These are phyloP conservation scores for Microplitis manilae DNA, from an alignment of 2,888 invertebrate genomes.

Conservation along the genomic window DNA sequence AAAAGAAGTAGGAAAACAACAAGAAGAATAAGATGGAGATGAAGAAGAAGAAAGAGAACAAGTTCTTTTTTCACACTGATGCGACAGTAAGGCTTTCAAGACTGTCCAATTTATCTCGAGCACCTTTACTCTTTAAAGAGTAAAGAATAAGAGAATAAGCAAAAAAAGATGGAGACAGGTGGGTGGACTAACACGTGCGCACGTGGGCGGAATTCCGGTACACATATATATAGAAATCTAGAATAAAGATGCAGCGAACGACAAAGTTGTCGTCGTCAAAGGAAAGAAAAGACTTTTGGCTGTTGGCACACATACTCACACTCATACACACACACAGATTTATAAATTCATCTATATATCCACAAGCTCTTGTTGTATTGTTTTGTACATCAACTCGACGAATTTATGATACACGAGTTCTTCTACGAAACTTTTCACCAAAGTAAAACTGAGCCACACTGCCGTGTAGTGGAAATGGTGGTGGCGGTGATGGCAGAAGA, in stretches of 20 bases:
- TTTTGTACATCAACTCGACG: slow-evolving; percentile 44
- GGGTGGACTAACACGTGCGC: neutral
- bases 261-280: slow-evolving; percentile 16
- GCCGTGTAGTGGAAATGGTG: neutral
- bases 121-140: slow-evolving; percentile 8
- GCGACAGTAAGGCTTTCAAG: slow-evolving; percentile 34
- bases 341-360: slow-evolving; percentile 39
- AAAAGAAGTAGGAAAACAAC: neutral
- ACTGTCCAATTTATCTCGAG: slow-evolving; percentile 29
- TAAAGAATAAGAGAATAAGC: neutral
- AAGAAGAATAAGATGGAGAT: neutral
- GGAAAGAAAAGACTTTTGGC: slow-evolving; percentile 18
- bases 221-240: neutral
- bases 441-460: slow-evolving; percentile 19
- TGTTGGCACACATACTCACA: neutral
- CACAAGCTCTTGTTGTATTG: slow-evolving; percentile 52
- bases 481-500: neutral
- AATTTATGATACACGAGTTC: slow-evolving; percentile 52
- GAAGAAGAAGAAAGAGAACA: neutral
- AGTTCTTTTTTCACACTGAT: slow-evolving; percentile 29
- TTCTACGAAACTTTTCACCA: slow-evolving; percentile 54
- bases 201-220: neutral
- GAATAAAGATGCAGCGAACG: neutral
- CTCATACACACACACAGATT: neutral
- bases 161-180: neutral